These are phyloP conservation scores for Alexandromys fortis DNA, from an alignment of 2,113 vertebrate species.

Conservation along the genomic window DNA sequence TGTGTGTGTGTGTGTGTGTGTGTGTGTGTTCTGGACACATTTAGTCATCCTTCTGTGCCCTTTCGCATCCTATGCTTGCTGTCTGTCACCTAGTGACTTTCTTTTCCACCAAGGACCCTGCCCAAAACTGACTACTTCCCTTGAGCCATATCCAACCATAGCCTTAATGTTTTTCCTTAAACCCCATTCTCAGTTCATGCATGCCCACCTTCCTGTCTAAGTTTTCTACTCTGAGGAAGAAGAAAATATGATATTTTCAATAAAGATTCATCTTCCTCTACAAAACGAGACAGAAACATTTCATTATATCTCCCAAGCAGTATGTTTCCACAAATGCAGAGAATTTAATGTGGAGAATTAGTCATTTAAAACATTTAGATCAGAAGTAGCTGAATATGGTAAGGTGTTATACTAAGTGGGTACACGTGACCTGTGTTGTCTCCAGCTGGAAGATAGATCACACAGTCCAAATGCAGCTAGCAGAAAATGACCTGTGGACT, in stretches of 20 bases:
- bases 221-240: neutral
- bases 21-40: neutral
- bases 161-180: neutral
- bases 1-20: neutral
- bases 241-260: neutral
- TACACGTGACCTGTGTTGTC: neutral
- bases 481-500: neutral
- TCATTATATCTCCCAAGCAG: neutral
- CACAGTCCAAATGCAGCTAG: neutral
- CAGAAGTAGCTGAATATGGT: neutral
- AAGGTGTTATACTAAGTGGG: neutral
- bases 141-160: neutral
- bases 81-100: neutral
- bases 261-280: neutral
- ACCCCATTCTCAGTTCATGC: neutral
- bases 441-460: neutral
- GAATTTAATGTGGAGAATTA: neutral
- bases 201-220: neutral
- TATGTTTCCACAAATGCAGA: neutral
- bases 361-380: neutral
- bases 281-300: conserved; percentile 5
- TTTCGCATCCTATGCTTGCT: neutral
- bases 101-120: neutral
- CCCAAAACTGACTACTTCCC: neutral
- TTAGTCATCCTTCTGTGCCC: neutral